phyloP scores from a whole-genome alignment of 2,888 invertebrate genomes.

The Scrobipalpa costella region DNA sequence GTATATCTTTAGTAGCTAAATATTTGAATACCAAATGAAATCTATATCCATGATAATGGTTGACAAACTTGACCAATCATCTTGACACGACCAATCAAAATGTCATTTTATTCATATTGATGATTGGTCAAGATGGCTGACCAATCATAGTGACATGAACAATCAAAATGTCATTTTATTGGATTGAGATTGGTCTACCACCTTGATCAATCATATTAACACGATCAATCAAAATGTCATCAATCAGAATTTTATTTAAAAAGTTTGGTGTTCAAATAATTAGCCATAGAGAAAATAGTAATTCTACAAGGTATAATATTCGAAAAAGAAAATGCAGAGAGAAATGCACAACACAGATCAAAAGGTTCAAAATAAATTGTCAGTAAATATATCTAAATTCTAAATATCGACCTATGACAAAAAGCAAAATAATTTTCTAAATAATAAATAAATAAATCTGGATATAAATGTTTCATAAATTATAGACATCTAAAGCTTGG shows the following conservation, averaged over 20 bases:
- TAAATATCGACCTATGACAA: slow-evolving; percentile 16
- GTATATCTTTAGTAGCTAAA: background rate
- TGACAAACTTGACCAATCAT: background rate
- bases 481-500: background rate
- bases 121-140: too few relatives aligned
- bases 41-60: background rate
- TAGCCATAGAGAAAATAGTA: background rate
- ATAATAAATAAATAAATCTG: background rate
- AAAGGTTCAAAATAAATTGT: slow-evolving; percentile 38
- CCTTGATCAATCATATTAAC: too few relatives aligned
- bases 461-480: background rate
- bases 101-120: too few relatives aligned
- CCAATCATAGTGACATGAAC: too few relatives aligned
- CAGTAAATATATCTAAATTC: slow-evolving; percentile 33
- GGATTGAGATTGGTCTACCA: background rate
- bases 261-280: background rate
- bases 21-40: slow-evolving; percentile 11
- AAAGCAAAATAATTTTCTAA: background rate
- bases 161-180: too few relatives aligned
- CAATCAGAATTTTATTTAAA: background rate
- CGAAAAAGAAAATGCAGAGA: slow-evolving; percentile 46
- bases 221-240: too few relatives aligned
- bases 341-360: slow-evolving; percentile 45
- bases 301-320: slow-evolving; percentile 37
- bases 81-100: too few relatives aligned